phyloP scores from a whole-genome alignment of 1,140 invertebrate species.

The Orussus abietinus region DNA sequence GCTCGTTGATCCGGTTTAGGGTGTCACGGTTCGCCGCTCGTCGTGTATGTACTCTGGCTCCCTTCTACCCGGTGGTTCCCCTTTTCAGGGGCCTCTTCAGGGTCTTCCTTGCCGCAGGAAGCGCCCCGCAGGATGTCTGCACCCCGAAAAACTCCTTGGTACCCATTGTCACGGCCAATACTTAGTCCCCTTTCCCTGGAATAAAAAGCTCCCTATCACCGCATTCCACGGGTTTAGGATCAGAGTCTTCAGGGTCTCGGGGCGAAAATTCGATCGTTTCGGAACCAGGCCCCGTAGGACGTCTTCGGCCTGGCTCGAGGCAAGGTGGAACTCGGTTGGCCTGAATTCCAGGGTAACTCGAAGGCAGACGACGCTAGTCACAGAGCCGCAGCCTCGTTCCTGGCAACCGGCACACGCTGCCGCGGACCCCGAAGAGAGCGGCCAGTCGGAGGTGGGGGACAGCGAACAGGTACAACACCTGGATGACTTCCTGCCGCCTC shows the following conservation, averaged over 20 bases:
- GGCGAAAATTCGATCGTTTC: no score
- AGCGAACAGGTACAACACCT: slow-evolving; percentile 32
- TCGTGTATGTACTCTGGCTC: slow-evolving; percentile 28
- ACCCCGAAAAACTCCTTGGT: slow-evolving; percentile 1
- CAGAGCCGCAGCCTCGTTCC: slow-evolving; percentile 11
- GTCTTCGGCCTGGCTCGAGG: slow-evolving; percentile 6
- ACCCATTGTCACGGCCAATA: no score
- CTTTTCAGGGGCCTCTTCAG: not conserved
- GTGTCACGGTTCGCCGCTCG: slow-evolving; percentile 30
- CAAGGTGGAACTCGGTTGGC: slow-evolving; percentile 2
- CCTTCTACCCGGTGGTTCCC: slow-evolving; percentile 1
- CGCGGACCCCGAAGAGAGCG: slow-evolving; percentile 19
- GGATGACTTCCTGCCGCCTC: slow-evolving; percentile 39
- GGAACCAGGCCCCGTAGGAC: not conserved
- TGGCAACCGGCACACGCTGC: slow-evolving; percentile 5
- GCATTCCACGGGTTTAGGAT: no score
- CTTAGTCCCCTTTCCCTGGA: no score
- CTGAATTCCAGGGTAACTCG: slow-evolving; percentile 19
- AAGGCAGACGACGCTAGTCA: slow-evolving; percentile 8
- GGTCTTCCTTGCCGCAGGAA: not conserved
- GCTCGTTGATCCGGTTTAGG: slow-evolving; percentile 31
- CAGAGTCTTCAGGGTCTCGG: no score
- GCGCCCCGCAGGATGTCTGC: not conserved
- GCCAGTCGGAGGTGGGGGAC: slow-evolving; percentile 15
- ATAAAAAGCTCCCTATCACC: no score